These are phyloP conservation scores for Pseudochirops cupreus DNA, from an alignment of 2,797 vertebrate species.

Conservation along the genomic window DNA sequence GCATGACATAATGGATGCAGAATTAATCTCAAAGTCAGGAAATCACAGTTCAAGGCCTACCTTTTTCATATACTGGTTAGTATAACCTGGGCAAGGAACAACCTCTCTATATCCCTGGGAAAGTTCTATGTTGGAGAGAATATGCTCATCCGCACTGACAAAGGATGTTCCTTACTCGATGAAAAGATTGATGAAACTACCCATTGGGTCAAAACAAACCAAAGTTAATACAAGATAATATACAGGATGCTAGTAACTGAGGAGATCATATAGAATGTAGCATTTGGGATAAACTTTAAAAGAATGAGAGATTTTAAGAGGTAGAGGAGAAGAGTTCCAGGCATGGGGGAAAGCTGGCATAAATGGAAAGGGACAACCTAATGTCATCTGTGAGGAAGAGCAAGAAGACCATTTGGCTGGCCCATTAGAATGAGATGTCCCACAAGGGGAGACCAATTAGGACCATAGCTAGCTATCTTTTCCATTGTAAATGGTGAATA, in stretches of 20 bases:
- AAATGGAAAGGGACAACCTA: background rate
- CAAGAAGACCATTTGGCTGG: background rate
- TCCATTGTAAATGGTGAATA: slow-evolving; percentile 25
- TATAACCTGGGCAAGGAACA: background rate
- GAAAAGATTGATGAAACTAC: background rate
- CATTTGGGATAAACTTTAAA: background rate
- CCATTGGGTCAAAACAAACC: background rate
- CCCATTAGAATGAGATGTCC: background rate
- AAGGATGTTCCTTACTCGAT: background rate
- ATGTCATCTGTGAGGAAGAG: background rate
- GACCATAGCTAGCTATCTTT: slow-evolving; percentile 26
- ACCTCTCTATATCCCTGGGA: background rate
- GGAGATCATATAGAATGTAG: background rate
- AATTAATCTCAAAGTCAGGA: background rate
- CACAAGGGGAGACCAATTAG: background rate
- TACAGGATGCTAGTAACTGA: background rate
- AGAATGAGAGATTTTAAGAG: background rate
- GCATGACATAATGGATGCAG: background rate
- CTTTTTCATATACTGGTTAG: background rate
- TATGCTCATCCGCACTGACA: background rate
- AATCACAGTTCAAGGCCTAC: background rate
- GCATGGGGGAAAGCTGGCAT: background rate
- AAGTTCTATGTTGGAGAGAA: background rate
- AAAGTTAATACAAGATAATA: background rate
- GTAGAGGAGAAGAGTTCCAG: background rate